A percentile compares a stretch with the other conserved stretches of the same genome.
These are phyloP conservation scores for Melinopterus prodromus DNA, from an alignment of 2,888 invertebrate genomes.

Conservation along the genomic window DNA sequence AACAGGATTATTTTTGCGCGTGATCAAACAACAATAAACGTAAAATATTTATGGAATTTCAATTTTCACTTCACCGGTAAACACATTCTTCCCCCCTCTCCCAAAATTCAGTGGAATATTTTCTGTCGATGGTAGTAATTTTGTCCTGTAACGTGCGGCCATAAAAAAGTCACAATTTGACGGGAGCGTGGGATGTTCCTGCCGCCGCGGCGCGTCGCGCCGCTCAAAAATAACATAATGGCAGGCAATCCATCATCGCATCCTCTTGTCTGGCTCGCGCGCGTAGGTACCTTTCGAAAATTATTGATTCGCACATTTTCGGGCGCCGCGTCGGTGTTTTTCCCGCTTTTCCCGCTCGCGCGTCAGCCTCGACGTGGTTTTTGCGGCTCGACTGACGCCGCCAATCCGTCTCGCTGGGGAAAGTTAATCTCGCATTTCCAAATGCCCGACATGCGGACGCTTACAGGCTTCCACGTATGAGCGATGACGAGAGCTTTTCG, in stretches of 20 bases:
- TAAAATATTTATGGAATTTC: too few relatives aligned
- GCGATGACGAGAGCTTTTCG: background rate
- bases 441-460: background rate
- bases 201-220: background rate
- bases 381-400: background rate
- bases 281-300: conserved; percentile 4
- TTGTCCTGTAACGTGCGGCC: background rate
- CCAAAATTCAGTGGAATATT: background rate
- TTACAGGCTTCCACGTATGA: background rate
- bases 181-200: background rate
- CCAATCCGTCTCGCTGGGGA: background rate
- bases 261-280: background rate
- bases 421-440: background rate
- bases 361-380: background rate
- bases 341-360: background rate
- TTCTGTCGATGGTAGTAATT: background rate
- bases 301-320: background rate
- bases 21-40: too few relatives aligned
- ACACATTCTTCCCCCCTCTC: too few relatives aligned
- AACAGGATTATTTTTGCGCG: too few relatives aligned
- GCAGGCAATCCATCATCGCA: background rate
- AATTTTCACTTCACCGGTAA: too few relatives aligned
- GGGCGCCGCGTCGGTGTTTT: background rate
- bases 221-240: background rate
- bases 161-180: background rate